Evolutionary conservation across 1,140 invertebrate species (phyloP).

Genomic region (Drosophila willistoni): DNA sequence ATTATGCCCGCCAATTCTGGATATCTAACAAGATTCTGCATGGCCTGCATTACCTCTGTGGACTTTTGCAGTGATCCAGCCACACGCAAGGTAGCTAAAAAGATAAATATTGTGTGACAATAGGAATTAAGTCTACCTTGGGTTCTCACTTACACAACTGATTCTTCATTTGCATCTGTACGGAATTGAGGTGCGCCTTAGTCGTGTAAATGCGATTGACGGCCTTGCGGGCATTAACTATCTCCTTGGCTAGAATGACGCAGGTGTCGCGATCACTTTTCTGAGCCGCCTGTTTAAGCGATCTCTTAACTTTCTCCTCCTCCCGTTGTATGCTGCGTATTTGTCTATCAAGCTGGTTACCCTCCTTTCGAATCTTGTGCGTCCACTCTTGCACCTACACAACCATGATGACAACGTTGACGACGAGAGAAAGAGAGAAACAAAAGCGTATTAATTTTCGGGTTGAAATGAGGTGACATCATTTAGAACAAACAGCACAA

Average conservation of each 20-base stretch:
- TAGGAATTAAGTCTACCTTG: background rate
- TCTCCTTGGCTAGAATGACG: slow-evolving; percentile 96
- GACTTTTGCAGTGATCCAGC: slow-evolving; percentile 96
- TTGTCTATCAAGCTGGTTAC: slow-evolving; percentile 95
- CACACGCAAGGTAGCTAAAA: slow-evolving; percentile 91
- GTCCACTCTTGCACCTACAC: slow-evolving; percentile 96
- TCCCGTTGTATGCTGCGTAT: slow-evolving; percentile 97
- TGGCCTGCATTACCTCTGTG: slow-evolving; percentile 97
- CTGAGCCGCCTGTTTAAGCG: slow-evolving; percentile 97
- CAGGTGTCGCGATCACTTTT: slow-evolving; percentile 98
- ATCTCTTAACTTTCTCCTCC: slow-evolving; percentile 97
- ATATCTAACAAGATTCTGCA: slow-evolving; percentile 95
- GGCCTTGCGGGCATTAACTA: slow-evolving; percentile 95
- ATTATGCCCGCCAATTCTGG: slow-evolving; percentile 98
- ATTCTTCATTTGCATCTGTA: slow-evolving; percentile 99
- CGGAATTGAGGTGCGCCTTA: slow-evolving; percentile 98
- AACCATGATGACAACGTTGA: background rate
- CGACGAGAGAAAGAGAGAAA: background rate
- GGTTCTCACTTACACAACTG: slow-evolving; percentile 89
- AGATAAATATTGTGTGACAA: background rate
- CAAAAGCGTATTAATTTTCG: slow-evolving; percentile 10
- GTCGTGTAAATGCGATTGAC: slow-evolving; percentile 96
- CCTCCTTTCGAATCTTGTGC: slow-evolving; percentile 96
- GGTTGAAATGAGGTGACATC: slow-evolving; percentile 53
- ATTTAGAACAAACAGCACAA: slow-evolving; percentile 34